Conservation (phyloP, 1,140 invertebrate genomes). For the Drosophila triauraria region DNA sequence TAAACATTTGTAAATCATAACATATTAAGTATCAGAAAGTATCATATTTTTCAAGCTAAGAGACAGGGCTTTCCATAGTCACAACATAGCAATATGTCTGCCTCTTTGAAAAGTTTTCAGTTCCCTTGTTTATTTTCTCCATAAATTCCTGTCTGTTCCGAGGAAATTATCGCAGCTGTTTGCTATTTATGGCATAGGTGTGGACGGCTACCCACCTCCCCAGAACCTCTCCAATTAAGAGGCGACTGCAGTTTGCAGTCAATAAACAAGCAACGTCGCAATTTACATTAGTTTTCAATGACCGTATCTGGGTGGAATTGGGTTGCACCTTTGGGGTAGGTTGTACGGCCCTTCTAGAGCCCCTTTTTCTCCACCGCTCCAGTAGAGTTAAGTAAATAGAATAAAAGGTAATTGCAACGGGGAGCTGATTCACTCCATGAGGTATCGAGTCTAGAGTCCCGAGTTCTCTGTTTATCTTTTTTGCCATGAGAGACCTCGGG, state of each 20-base stretch:
- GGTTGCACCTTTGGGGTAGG: conserved; percentile 61
- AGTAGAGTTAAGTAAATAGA: conserved; percentile 24
- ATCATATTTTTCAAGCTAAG: background rate
- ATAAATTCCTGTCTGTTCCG: conserved; percentile 34
- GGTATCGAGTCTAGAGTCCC: background rate
- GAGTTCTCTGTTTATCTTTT: conserved; percentile 14
- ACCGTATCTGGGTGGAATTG: conserved; percentile 22
- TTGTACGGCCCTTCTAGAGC: conserved; percentile 15
- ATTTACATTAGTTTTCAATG: conserved; percentile 69
- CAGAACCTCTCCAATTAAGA: conserved; percentile 50
- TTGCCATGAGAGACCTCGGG: conserved; percentile 32
- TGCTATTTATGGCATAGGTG: conserved; percentile 76
- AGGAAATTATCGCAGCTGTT: conserved; percentile 52
- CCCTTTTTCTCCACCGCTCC: background rate
- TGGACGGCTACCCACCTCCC: conserved; percentile 15
- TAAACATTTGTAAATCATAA: background rate
- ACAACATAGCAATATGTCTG: conserved; percentile 2
- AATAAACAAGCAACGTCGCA: conserved; percentile 71
- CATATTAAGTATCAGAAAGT: background rate
- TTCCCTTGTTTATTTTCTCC: conserved; percentile 30
- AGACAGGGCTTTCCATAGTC: background rate
- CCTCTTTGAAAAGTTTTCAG: conserved; percentile 1
- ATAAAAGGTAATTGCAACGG: conserved; percentile 34
- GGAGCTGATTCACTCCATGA: conserved; percentile 8
- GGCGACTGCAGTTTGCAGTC: conserved; percentile 51